Conservation (phyloP, 2,888 invertebrate genomes). For the Pachliopta kotzebuea region DNA sequence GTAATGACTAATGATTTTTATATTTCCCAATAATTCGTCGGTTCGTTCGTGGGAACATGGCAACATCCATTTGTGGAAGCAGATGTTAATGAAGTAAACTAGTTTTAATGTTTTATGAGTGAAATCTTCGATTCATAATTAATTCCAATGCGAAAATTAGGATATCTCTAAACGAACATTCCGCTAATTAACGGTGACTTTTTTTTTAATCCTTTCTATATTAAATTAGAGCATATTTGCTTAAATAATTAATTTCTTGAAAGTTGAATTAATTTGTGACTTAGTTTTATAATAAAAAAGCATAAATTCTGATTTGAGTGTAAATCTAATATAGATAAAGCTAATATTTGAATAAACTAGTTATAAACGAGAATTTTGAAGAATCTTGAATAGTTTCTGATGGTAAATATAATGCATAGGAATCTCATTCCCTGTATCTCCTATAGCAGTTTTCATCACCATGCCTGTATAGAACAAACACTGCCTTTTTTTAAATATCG, state of each 20-base stretch:
- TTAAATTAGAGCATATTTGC: conserved; percentile 5
- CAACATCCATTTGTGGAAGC: conserved; percentile 35
- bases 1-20: conserved; percentile 16
- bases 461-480: too few relatives aligned
- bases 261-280: neutral
- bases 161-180: conserved; percentile 9
- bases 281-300: neutral
- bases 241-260: conserved; percentile 7
- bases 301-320: too few relatives aligned
- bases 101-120: conserved; percentile 46
- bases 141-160: conserved; percentile 23
- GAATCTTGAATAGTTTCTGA: neutral
- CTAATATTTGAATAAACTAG: neutral
- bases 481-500: too few relatives aligned
- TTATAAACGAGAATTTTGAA: neutral
- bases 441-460: neutral
- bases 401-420: too few relatives aligned
- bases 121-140: conserved; percentile 34
- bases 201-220: conserved; percentile 10
- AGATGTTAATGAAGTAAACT: conserved; percentile 47
- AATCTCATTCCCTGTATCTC: neutral
- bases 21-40: conserved; percentile 31
- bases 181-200: conserved; percentile 24
- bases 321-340: too few relatives aligned
- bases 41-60: conserved; percentile 47